Evolutionary conservation across 2,888 invertebrate genomes (phyloP), one percentile per base, ranked within the genome.

Genomic region (Chloroclystis v-ata): DNA sequence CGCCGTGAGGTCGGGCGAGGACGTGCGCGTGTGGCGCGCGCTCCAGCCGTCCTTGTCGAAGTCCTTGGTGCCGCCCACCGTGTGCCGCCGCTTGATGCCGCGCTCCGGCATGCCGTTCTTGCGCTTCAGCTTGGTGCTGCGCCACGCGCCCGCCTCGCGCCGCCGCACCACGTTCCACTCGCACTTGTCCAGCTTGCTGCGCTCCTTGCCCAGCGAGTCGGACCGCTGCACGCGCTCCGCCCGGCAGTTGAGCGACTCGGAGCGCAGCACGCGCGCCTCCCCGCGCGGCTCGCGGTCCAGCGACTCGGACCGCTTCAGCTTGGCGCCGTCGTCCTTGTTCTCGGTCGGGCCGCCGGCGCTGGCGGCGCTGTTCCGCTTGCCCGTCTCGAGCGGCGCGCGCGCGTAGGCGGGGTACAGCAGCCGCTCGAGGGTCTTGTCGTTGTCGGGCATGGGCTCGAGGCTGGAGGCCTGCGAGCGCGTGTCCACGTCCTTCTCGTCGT

Each of bases 1-100:
- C 57, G 67, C 53, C 25, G 86, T 68, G 66, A 90, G 82, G 87
- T 90, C 90, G 64, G 90, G 86, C 78, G 91, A 81, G 61, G 90
- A 85, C 60, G 89, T 89, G 82, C 90, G 78, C 83, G 90, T 82
- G 85, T 89, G 83, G 57, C 90, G 78, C 80, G 90, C 85, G 81
- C 89, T 76, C 91, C 91, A 82, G 70, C 87, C 89, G 89, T 89
- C 90, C 89, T 87, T 87, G 75, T 87, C 88, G 76, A 89, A 94
- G 81, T 97, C 97, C 80, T 95, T 95, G n/a, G 95, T 95, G 43
- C 97, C 97, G 53, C 97, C 97, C 6, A 97, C 96, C 0, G 97
- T 97, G 83, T 97, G 97, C 20, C 97, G 90, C 32, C 97, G 90
- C 80, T 96, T 96, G 67, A 96, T 95, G 54, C 94, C 94, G 57